Conservation (phyloP, 2,888 invertebrate species). For the Drosophila imparisetae region DNA sequence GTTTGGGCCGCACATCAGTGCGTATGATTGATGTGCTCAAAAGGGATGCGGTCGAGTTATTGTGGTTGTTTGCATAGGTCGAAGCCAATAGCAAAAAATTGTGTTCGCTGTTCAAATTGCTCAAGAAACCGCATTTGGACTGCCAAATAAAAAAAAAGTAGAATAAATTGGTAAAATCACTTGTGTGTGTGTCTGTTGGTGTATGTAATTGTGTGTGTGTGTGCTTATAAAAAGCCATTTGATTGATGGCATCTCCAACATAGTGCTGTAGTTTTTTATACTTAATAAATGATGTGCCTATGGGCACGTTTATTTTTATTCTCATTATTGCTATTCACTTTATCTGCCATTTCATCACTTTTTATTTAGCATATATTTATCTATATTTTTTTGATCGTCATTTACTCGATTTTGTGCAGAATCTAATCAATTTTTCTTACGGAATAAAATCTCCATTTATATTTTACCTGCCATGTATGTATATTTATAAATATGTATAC, state of each 20-base stretch:
- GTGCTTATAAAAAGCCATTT: slow-evolving; percentile 32
- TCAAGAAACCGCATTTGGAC: slow-evolving; percentile 9
- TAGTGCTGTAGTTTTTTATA: slow-evolving; percentile 4
- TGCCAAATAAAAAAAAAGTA: slow-evolving; percentile 5
- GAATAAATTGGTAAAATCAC: slow-evolving; percentile 19
- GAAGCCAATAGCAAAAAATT: slow-evolving; percentile 23
- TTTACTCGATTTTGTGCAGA: not conserved
- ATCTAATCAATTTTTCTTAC: slow-evolving; percentile 3
- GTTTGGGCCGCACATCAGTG: slow-evolving; percentile 61
- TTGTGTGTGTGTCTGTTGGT: slow-evolving; percentile 14
- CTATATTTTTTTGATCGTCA: not conserved
- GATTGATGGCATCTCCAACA: slow-evolving; percentile 48
- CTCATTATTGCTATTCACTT: slow-evolving; percentile 1
- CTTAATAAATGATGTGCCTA: slow-evolving; percentile 22
- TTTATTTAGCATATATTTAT: slow-evolving; percentile 20
- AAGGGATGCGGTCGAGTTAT: slow-evolving; percentile 43
- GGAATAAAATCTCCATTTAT: not conserved
- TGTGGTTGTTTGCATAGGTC: slow-evolving; percentile 61
- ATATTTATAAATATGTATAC: not conserved
- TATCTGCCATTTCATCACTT: slow-evolving; percentile 24
- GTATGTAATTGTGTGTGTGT: slow-evolving; percentile 4
- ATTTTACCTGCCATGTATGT: not conserved
- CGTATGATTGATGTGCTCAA: slow-evolving; percentile 76
- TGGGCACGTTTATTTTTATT: slow-evolving; percentile 4
- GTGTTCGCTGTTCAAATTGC: slow-evolving; percentile 11